Conservation (phyloP, 2,888 invertebrate genomes). For the Pachydiplax longipennis region DNA sequence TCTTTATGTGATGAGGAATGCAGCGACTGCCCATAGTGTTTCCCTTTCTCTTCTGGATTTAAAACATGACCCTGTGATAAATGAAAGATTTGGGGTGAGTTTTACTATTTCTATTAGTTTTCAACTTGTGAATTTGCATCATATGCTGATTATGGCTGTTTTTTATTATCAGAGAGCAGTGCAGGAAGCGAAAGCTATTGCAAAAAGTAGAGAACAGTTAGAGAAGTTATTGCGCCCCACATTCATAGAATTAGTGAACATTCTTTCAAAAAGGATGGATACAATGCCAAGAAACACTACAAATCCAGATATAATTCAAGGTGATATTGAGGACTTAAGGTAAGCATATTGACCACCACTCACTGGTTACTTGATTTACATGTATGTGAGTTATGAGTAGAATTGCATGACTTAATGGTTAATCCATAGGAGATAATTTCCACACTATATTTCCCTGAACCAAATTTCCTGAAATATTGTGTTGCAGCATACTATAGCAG, state of each 20-base stretch:
- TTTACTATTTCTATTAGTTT: neutral
- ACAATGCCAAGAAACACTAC: neutral
- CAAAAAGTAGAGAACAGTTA: slow-evolving; percentile 47
- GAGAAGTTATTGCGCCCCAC: slow-evolving; percentile 48
- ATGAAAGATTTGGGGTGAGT: slow-evolving; percentile 59
- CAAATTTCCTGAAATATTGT: too few species aligned
- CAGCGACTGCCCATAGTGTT: slow-evolving; percentile 67
- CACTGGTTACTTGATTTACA: neutral
- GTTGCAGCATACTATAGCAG: too few species aligned
- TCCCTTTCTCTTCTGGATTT: slow-evolving; percentile 69
- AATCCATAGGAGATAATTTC: too few species aligned
- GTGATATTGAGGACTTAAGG: slow-evolving; percentile 52
- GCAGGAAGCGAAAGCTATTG: slow-evolving; percentile 32
- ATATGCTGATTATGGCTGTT: neutral
- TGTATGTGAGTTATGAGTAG: too few species aligned
- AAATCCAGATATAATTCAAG: slow-evolving; percentile 51
- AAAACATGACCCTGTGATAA: slow-evolving; percentile 65
- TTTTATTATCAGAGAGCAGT: neutral
- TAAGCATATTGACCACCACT: neutral
- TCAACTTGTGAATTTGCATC: neutral
- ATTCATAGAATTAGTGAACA: slow-evolving; percentile 50
- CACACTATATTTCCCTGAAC: too few species aligned
- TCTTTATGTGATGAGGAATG: slow-evolving; percentile 68
- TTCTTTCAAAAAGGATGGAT: slow-evolving; percentile 50
- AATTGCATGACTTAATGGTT: too few species aligned